These are phyloP conservation scores for Ciconia maguari DNA, from an alignment of 2,113 vertebrate species.

Conservation along the genomic window DNA sequence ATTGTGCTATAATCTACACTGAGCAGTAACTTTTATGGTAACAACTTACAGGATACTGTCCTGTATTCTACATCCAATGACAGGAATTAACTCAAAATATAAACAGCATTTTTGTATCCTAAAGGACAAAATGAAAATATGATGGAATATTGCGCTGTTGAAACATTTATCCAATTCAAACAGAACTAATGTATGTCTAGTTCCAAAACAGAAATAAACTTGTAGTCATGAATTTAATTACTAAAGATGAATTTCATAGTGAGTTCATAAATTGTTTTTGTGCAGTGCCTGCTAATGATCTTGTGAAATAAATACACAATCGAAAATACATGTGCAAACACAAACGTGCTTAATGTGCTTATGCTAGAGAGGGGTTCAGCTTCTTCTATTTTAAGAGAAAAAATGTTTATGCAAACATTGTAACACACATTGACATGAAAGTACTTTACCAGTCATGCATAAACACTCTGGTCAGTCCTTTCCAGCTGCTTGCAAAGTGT, in stretches of 20 bases:
- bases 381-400: not conserved
- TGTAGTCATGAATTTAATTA: not conserved
- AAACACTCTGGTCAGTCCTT: not conserved
- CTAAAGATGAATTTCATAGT: not conserved
- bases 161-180: not conserved
- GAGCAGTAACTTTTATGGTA: not conserved
- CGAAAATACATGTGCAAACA: accelerated
- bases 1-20: not conserved
- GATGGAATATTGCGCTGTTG: not conserved
- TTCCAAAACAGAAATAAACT: not conserved
- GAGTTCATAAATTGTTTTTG: not conserved
- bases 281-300: not conserved
- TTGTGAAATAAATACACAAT: not conserved
- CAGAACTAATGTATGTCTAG: not conserved
- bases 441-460: not conserved
- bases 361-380: not conserved
- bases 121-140: not conserved
- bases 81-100: not conserved
- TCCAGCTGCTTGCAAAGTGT: not conserved
- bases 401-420: not conserved
- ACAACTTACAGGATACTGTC: not conserved
- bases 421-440: not conserved
- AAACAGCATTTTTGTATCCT: not conserved
- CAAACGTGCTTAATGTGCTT: not conserved
- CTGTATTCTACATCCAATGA: not conserved